A percentile compares a stretch with the other conserved stretches of the same genome.
Evolutionary conservation across 2,113 vertebrate species (phyloP).

Genomic region (Spheniscus mendiculus): DNA sequence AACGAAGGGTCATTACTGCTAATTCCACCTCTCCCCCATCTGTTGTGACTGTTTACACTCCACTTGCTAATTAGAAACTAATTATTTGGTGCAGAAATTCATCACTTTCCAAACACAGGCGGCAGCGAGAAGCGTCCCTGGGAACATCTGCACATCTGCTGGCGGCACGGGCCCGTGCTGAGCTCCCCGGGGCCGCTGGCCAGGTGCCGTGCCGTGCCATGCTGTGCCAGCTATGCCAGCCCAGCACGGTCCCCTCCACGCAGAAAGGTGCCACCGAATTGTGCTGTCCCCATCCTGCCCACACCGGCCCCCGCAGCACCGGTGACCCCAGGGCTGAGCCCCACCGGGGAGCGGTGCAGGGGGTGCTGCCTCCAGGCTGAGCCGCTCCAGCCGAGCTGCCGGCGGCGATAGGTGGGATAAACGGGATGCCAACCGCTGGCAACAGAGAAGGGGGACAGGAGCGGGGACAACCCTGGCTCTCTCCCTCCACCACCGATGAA

Average conservation of each 20-base stretch:
- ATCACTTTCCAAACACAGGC: conserved; percentile 79
- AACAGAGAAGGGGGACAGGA: neutral
- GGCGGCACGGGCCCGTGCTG: neutral
- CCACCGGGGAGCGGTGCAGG: rapidly evolving
- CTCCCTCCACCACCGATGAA: neutral
- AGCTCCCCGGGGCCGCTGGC: neutral
- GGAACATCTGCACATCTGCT: conserved; percentile 74
- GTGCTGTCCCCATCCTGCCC: neutral
- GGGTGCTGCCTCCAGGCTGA: neutral
- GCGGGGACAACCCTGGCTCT: rapidly evolving
- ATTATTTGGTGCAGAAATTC: conserved; percentile 87
- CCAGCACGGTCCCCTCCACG: rapidly evolving
- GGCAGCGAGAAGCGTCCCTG: conserved; percentile 4
- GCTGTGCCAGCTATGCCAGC: neutral
- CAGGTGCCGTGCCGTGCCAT: rapidly evolving
- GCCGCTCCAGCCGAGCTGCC: neutral
- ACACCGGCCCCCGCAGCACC: rapidly evolving
- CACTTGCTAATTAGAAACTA: conserved; percentile 89
- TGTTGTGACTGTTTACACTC: conserved; percentile 91
- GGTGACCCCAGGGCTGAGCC: neutral
- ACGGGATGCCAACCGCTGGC: neutral
- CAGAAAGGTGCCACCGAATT: neutral
- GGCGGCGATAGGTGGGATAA: rapidly evolving
- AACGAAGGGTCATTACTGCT: conserved; percentile 82
- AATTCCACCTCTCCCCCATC: conserved; percentile 84